These are phyloP conservation scores for Samia ricini DNA, from an alignment of 1,140 invertebrate genomes.

Conservation along the genomic window DNA sequence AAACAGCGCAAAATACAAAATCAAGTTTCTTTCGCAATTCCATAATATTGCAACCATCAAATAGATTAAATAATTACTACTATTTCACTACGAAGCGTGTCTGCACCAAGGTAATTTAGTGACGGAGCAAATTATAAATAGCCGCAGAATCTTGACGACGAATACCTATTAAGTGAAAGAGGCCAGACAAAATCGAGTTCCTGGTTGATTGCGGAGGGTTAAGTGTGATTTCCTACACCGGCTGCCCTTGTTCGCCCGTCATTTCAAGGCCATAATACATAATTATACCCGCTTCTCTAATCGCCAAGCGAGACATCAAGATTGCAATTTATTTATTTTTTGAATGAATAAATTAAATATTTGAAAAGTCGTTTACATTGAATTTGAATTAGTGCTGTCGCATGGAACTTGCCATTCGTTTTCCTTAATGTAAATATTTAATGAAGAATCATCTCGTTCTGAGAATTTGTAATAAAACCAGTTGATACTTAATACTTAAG, in stretches of 20 bases:
- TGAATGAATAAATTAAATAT: constrained; percentile 12
- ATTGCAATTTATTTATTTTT: constrained; percentile 1
- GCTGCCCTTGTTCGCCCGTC: constrained; percentile 8
- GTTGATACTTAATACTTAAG: background rate
- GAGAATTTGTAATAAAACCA: constrained; percentile 10
- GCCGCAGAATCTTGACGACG: background rate
- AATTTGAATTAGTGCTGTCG: constrained; percentile 7
- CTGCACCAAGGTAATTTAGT: background rate
- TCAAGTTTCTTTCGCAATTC: background rate
- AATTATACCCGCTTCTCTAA: background rate
- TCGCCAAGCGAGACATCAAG: constrained; percentile 12
- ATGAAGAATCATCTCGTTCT: constrained; percentile 11
- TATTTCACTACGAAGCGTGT: background rate
- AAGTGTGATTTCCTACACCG: constrained; percentile 28
- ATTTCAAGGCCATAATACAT: background rate
- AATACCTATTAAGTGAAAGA: constrained; percentile 20
- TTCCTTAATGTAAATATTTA: constrained; percentile 7
- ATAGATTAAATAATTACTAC: background rate
- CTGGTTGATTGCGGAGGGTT: constrained; percentile 11
- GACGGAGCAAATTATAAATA: constrained; percentile 16
- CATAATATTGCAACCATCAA: background rate
- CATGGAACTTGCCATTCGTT: constrained; percentile 9
- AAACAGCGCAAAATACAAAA: background rate
- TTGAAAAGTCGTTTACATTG: constrained; percentile 25
- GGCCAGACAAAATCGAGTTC: constrained; percentile 24